Evolutionary conservation across 1,140 invertebrate genomes (phyloP), one percentile per base, ranked within the genome.

Genomic region (Cephus cinctus): DNA sequence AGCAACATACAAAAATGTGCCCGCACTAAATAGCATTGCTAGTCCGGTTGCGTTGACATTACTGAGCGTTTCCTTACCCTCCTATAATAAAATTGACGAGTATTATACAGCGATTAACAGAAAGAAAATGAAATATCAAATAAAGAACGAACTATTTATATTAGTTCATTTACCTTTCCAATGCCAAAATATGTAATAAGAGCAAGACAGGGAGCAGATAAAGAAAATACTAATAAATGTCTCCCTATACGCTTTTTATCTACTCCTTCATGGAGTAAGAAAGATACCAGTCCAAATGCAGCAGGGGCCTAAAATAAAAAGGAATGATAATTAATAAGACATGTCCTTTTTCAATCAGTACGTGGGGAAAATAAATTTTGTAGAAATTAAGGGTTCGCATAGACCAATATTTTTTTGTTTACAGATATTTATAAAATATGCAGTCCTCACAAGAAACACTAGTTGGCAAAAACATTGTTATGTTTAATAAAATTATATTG

Each of bases 1-100:
- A 0, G 97, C 94, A 4, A 99, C 97, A 68, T 98, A 99, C 5
- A 99, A 78, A 77, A 99, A 99, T 34, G 97, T 99, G 2, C 97
- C 97, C 1, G 94, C 97, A 53, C 94, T 98, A 73, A 99, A 99
- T 14, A 99, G 75, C 94, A 99, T 97, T 11, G 96, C 94, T 31
- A 98, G 85, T 32, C 94, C 95, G 70, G 89, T 98, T 2, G 92
- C 92, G 76, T 96, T 94, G 6, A 95, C 82, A 19, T 87, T 88
- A 55, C 86, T 89, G 2, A 96, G 60, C 1, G 78, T 81, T 70
- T 84, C 82, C 71, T 85, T 84, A n/a, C 81, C 79, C 63, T 83
- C 80, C 81, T 83, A 62, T 42, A 68, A 67, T 39, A 43, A 72
- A 69, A 55, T 56, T 47, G 57, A 48, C 23, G 59, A 4, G 18